Percentiles rank a stretch among this genome's conserved stretches.
Conservation (phyloP, 2,797 vertebrate genomes). For the Tiaroga cobitis region DNA sequence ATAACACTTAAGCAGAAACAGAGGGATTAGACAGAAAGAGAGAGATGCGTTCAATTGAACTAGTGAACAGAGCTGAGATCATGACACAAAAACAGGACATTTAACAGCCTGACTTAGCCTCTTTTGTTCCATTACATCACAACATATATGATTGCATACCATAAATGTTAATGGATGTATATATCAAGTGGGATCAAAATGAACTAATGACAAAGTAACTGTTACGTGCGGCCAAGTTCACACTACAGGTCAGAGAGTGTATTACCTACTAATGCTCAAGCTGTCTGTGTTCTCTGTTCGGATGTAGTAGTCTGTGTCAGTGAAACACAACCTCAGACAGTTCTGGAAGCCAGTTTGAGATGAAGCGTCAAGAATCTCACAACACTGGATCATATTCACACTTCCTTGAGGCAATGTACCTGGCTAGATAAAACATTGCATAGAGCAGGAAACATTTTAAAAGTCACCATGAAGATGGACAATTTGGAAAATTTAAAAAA, state of each 20-base stretch:
- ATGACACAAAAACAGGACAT: neutral
- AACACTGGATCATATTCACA: constrained; percentile 49
- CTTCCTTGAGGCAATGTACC: constrained; percentile 50
- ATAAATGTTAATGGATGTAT: neutral
- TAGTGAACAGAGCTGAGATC: neutral
- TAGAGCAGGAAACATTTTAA: neutral
- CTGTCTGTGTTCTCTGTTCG: constrained; percentile 31
- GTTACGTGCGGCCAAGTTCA: neutral
- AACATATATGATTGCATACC: neutral
- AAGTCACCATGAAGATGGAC: neutral
- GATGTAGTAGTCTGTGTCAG: constrained; percentile 48
- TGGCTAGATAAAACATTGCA: constrained; percentile 35
- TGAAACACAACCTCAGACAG: constrained; percentile 44
- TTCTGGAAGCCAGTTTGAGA: constrained; percentile 44
- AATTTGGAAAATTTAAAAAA: neutral
- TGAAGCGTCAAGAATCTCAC: constrained; percentile 38
- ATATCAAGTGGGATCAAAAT: neutral
- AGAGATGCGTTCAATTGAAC: neutral
- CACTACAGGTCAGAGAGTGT: neutral
- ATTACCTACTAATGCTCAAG: constrained; percentile 45
- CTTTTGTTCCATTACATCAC: neutral
- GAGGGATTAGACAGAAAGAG: constrained; percentile 31
- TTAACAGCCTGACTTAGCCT: neutral
- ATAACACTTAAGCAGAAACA: constrained; percentile 54
- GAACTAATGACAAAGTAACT: neutral